Evolutionary conservation across 2,888 invertebrate genomes (phyloP).

Genomic region (Lithophane semibrunnea): DNA sequence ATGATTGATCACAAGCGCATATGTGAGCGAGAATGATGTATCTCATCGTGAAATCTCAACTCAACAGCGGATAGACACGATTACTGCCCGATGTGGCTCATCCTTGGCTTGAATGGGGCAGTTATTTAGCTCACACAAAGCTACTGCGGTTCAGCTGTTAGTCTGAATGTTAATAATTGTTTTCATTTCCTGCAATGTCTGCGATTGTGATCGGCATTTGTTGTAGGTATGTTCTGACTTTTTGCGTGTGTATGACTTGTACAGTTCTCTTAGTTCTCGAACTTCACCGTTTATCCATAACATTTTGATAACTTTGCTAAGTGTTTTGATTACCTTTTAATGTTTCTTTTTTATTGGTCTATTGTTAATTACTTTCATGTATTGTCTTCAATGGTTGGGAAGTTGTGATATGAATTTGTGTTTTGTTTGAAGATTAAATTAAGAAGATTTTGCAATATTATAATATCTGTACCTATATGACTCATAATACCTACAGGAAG

Average conservation of each 20-base stretch:
- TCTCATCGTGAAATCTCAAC: slow-evolving; percentile 22
- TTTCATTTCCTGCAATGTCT: slow-evolving; percentile 51
- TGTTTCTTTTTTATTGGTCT: background rate
- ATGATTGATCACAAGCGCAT: slow-evolving; percentile 43
- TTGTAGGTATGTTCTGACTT: background rate
- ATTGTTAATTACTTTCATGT: background rate
- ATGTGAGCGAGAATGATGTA: slow-evolving; percentile 30
- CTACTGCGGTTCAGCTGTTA: slow-evolving; percentile 20
- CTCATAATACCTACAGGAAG: background rate
- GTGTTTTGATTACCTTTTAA: background rate
- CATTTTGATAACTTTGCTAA: background rate
- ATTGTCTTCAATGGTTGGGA: background rate
- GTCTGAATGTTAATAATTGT: slow-evolving; percentile 10
- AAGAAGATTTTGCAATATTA: background rate
- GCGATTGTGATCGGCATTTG: slow-evolving; percentile 18
- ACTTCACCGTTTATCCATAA: too few relatives aligned
- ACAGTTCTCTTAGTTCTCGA: background rate
- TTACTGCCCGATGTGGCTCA: slow-evolving; percentile 27
- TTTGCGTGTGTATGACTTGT: background rate
- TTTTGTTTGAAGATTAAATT: background rate
- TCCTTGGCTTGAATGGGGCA: slow-evolving; percentile 37
- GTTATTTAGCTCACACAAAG: slow-evolving; percentile 22
- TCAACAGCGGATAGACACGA: slow-evolving; percentile 29
- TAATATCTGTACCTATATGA: background rate
- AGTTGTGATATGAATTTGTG: background rate